Base-by-base conservation (phyloP, 2,113 vertebrate species). In the Pimephales promelas region DNA sequence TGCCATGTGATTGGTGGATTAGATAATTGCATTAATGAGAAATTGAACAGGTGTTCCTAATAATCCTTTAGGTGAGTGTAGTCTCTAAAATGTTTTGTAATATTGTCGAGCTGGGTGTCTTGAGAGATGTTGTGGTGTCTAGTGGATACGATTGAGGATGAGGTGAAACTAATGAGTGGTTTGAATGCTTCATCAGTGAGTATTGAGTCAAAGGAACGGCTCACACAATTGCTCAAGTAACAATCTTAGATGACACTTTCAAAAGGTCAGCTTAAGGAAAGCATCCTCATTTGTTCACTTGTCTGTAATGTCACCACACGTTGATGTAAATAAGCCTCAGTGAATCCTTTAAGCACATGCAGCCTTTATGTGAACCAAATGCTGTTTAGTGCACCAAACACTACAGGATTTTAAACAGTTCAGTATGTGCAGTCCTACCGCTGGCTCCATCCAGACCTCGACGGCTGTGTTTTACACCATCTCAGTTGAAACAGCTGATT, bases 401-500 rank as follows among this genome's bases (percentile, higher is more conserved):
- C 40, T 52, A 62, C 28, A 62, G 66, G 59, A 75, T 52, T 45
- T 18, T 86, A 80, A 83, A 86, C 76, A 76, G 77, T 75, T 81
- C 79, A 79, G 77, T 28, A 59, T 40, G 61, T 47, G 34, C 52
- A 68, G 66, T 70, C 43, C 16, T 81, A 76, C 34, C n/a, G 14
- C 54, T 26, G 62, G 75, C 79, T 83, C 76, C 62, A 62, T 75
- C 20, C 31, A 82, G 70, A 64, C 72, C 71, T 59, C 79, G 68
- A 9, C 7, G n/a, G 45, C 61, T 34, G 77, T 84, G 79, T 84
- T 88, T 93, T 86, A 91, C 88, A 1, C 84, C 77, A 70, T 86
- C 81, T 84, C 83, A 59, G 79, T 72, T 82, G 52, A 81, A 80
- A 88, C 92, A 92, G 92, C 90, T 91, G 93, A 91, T 89, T 86